Conservation (phyloP, 2,113 vertebrate genomes). For the Fulica atra region DNA sequence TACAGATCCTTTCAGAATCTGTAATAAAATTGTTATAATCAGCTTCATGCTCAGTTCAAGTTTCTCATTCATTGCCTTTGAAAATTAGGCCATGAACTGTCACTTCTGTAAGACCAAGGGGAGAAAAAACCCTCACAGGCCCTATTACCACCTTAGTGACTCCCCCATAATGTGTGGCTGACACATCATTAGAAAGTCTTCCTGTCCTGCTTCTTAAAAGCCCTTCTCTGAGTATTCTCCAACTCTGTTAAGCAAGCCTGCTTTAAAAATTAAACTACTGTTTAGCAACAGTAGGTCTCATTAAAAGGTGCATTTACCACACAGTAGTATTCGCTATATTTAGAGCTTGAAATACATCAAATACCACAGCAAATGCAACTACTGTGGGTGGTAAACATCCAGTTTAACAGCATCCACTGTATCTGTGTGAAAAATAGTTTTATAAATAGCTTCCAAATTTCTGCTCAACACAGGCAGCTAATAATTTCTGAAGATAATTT, state of each 20-base stretch:
- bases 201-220: not conserved
- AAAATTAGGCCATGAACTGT: not conserved
- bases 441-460: constrained; percentile 31
- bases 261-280: constrained; percentile 12
- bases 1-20: not conserved
- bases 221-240: not conserved
- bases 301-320: constrained; percentile 42
- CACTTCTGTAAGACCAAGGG: not conserved
- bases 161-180: not conserved
- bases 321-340: constrained; percentile 4
- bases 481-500: not conserved
- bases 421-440: not conserved
- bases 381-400: constrained; percentile 29
- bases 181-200: not conserved
- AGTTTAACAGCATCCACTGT: constrained; percentile 3
- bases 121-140: not conserved
- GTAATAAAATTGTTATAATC: not conserved
- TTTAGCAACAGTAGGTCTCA: constrained; percentile 30
- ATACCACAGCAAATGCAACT: not conserved
- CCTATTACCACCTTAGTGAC: not conserved
- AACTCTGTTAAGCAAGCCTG: not conserved
- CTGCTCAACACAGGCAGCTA: not conserved
- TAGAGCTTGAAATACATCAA: not conserved
- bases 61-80: not conserved
- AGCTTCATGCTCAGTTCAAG: not conserved